Conservation (phyloP, 2,888 invertebrate species). For the Myopa testacea region DNA sequence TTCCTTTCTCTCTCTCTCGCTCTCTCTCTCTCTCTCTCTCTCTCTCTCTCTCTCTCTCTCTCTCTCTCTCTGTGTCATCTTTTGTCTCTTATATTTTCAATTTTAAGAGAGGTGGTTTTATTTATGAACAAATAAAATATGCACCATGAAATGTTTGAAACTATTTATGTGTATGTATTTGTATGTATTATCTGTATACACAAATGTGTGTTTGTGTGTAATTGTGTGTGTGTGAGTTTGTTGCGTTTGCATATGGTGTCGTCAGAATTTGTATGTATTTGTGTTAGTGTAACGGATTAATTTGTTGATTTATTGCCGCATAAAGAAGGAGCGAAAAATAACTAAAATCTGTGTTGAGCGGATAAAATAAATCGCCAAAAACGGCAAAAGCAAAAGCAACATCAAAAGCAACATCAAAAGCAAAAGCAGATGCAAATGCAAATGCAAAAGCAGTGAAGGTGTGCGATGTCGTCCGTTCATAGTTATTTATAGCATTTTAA, state of each 20-base stretch:
- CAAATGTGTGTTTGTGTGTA: constrained; percentile 15
- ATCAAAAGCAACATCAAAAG: too few species aligned
- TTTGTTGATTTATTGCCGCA: constrained; percentile 19
- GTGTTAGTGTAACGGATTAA: constrained; percentile 20
- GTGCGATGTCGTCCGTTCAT: background rate
- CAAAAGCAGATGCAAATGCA: too few species aligned
- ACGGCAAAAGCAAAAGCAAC: background rate
- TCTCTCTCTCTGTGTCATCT: background rate
- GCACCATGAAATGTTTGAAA: background rate
- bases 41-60: background rate
- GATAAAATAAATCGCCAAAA: background rate
- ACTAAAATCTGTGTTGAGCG: background rate
- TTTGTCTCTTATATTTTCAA: too few species aligned
- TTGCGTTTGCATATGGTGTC: constrained; percentile 5
- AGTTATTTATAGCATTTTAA: background rate
- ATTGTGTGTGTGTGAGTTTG: constrained; percentile 13
- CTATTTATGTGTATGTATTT: too few species aligned
- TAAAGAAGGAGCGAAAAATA: background rate
- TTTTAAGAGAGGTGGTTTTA: background rate
- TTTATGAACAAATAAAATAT: background rate
- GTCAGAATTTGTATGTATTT: background rate
- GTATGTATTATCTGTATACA: background rate
- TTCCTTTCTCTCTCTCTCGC: background rate
- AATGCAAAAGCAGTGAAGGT: background rate
- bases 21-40: background rate